Conservation (phyloP, 2,113 vertebrate genomes). For the Talpa occidentalis region DNA sequence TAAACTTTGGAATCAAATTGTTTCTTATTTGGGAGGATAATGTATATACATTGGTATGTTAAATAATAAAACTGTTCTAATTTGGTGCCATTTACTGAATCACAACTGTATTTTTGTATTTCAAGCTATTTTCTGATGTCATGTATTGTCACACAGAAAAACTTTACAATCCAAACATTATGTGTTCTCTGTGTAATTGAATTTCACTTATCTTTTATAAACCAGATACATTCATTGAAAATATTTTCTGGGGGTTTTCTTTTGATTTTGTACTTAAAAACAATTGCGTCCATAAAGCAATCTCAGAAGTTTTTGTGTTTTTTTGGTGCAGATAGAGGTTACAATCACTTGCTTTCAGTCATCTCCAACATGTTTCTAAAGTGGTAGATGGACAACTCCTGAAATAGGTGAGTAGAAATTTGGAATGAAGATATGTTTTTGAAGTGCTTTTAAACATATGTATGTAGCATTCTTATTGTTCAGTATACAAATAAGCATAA, state of each 20-base stretch:
- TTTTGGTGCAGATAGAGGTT: slow-evolving; percentile 60
- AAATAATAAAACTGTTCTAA: slow-evolving; percentile 86
- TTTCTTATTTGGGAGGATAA: slow-evolving; percentile 75
- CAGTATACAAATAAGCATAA: neutral
- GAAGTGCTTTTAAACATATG: neutral
- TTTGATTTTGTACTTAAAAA: slow-evolving; percentile 66
- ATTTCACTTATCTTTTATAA: slow-evolving; percentile 83
- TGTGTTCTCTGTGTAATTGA: slow-evolving; percentile 78
- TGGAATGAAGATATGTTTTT: neutral
- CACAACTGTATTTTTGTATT: slow-evolving; percentile 88
- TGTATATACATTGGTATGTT: slow-evolving; percentile 86
- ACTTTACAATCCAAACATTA: slow-evolving; percentile 71
- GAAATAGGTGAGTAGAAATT: slow-evolving; percentile 29
- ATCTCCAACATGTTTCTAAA: neutral
- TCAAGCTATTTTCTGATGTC: slow-evolving; percentile 80
- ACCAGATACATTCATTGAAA: slow-evolving; percentile 74
- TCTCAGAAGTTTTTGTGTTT: slow-evolving; percentile 74
- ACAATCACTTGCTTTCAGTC: slow-evolving; percentile 58
- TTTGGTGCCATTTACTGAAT: slow-evolving; percentile 85
- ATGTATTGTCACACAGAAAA: slow-evolving; percentile 72
- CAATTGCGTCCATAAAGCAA: slow-evolving; percentile 70
- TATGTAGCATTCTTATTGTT: neutral
- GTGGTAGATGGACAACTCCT: slow-evolving; percentile 60
- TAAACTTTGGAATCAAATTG: slow-evolving; percentile 74
- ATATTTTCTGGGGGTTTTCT: slow-evolving; percentile 63